Evolutionary conservation across 1,140 invertebrate genomes (phyloP).

Genomic region (Neomicropteryx cornuta): DNA sequence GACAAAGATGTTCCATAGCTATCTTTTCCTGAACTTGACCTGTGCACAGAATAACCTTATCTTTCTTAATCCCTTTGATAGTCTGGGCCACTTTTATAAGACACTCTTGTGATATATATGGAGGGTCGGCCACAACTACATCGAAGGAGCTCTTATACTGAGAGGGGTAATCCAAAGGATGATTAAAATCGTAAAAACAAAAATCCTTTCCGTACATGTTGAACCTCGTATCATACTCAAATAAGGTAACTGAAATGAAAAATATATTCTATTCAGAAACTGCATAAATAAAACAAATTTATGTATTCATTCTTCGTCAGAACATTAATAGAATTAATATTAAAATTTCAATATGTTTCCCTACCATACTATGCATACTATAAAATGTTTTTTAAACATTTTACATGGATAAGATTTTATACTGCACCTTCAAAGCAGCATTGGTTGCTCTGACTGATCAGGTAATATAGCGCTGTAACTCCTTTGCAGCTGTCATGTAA

Average conservation of each 20-base stretch:
- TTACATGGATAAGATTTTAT: too few species aligned
- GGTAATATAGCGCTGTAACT: too few species aligned
- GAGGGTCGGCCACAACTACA: constrained; percentile 85
- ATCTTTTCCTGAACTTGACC: too few species aligned
- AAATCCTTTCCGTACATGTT: constrained; percentile 68
- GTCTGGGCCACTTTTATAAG: constrained; percentile 73
- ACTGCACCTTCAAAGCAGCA: too few species aligned
- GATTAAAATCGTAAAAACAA: constrained; percentile 82
- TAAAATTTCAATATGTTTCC: constrained; percentile 7
- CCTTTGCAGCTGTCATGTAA: too few species aligned
- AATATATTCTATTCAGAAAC: constrained; percentile 1
- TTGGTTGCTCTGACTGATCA: too few species aligned
- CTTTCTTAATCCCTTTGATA: constrained; percentile 63
- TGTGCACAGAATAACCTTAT: constrained; percentile 82
- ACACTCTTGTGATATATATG: constrained; percentile 90
- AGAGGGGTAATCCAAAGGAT: constrained; percentile 57
- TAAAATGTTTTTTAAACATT: too few species aligned
- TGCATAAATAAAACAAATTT: too few species aligned
- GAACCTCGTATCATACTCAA: constrained; percentile 79
- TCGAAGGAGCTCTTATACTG: constrained; percentile 58
- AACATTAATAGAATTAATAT: too few species aligned
- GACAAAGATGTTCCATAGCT: constrained; percentile 59
- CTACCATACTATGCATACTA: too few species aligned
- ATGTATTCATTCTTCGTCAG: too few species aligned
- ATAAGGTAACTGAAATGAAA: constrained; percentile 55